phyloP scores from a whole-genome alignment of 2,797 vertebrate species.

The Tokudaia tokunoshimensis region DNA sequence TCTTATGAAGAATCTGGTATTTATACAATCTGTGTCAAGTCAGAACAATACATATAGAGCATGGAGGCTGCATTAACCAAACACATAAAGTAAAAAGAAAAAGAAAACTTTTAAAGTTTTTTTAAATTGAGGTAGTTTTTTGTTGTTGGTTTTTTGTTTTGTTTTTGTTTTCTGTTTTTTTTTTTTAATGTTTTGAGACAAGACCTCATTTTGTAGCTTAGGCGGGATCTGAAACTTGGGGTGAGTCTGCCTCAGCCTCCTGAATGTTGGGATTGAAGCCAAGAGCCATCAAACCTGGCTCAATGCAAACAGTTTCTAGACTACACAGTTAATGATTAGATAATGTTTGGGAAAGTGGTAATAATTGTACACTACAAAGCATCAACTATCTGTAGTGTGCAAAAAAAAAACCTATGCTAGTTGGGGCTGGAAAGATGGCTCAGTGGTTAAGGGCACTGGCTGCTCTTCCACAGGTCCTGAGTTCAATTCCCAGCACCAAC shows the following conservation, averaged over 20 bases:
- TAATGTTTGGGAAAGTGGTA: background rate
- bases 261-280: background rate
- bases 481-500: background rate
- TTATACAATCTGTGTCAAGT: background rate
- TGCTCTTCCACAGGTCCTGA: background rate
- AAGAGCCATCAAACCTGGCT: background rate
- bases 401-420: background rate
- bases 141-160: background rate
- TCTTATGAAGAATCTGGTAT: constrained; percentile 40
- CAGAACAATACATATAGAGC: constrained; percentile 31
- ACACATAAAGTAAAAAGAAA: constrained; percentile 34
- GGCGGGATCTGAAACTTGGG: background rate
- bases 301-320: background rate
- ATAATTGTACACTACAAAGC: background rate
- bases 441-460: background rate
- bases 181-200: background rate
- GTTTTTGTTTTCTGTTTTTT: background rate
- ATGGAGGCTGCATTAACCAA: constrained; percentile 30
- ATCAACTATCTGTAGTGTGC: background rate
- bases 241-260: background rate
- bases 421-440: background rate
- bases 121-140: background rate
- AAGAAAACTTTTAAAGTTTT: background rate
- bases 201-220: background rate
- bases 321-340: background rate